Conservation (phyloP, 2,797 vertebrate species). For the Poecilia wingei region DNA sequence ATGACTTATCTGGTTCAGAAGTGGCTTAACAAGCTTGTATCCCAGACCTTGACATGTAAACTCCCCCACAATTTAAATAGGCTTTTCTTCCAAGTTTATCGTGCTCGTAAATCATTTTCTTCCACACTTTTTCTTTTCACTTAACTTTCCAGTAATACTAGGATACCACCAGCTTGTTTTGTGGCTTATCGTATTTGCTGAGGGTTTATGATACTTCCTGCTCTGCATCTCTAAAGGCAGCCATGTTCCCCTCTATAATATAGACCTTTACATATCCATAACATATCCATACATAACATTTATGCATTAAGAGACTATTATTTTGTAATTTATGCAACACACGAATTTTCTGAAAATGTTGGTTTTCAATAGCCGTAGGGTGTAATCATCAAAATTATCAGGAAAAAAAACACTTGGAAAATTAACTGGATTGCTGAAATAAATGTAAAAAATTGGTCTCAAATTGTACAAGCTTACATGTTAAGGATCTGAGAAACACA, state of each 20-base stretch:
- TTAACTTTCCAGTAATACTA: not conserved
- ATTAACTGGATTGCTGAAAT: not conserved
- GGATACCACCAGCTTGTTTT: not conserved
- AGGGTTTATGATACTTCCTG: not conserved
- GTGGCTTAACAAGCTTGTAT: not conserved
- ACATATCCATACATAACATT: not conserved
- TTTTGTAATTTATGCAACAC: not conserved
- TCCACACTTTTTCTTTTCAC: not conserved
- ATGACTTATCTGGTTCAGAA: not conserved
- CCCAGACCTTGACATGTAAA: not conserved
- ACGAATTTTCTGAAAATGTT: not conserved
- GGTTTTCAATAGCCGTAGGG: not conserved
- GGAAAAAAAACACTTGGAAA: not conserved
- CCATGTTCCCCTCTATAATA: not conserved
- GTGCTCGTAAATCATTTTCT: not conserved
- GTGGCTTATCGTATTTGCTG: not conserved
- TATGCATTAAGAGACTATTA: not conserved
- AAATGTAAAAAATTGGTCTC: slow-evolving; percentile 7
- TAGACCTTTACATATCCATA: not conserved
- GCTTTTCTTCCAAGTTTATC: not conserved
- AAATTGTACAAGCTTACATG: slow-evolving; percentile 28
- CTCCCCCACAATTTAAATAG: not conserved
- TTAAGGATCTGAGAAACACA: slow-evolving; percentile 51
- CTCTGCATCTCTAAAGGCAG: not conserved
- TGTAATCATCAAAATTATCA: not conserved